A percentile compares a stretch with the other conserved stretches of the same genome.
Evolutionary conservation across 2,888 invertebrate genomes (phyloP).

Genomic region (Dione vanillae): DNA sequence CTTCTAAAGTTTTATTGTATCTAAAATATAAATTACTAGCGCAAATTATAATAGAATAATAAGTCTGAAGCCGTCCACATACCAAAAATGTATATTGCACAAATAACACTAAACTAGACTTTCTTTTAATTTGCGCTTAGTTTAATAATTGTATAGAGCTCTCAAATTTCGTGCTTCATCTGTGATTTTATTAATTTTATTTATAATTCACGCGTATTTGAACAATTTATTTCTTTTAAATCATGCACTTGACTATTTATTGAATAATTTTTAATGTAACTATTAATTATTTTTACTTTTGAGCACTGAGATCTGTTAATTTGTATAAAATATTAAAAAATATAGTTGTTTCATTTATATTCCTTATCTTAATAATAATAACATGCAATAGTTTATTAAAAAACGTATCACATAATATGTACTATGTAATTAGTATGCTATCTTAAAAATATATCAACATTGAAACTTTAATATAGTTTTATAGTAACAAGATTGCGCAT

Average conservation of each 20-base stretch:
- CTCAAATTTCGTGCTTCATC: slow-evolving; percentile 75
- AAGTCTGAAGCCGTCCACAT: slow-evolving; percentile 21
- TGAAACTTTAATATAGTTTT: too few species aligned
- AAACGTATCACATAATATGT: too few species aligned
- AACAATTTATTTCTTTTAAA: slow-evolving; percentile 69
- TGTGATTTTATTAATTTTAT: slow-evolving; percentile 76
- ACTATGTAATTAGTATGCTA: too few species aligned
- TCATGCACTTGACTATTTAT: slow-evolving; percentile 80
- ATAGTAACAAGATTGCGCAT: too few species aligned
- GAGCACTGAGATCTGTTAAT: slow-evolving; percentile 84
- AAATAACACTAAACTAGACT: slow-evolving; percentile 18
- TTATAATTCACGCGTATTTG: slow-evolving; percentile 69
- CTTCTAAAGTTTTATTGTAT: neutral
- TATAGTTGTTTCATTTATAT: slow-evolving; percentile 65
- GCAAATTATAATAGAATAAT: slow-evolving; percentile 15
- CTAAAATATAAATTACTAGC: slow-evolving; percentile 3
- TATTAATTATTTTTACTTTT: slow-evolving; percentile 68
- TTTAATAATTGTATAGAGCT: slow-evolving; percentile 58
- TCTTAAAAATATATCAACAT: too few species aligned
- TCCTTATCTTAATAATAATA: neutral
- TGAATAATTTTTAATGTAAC: slow-evolving; percentile 72
- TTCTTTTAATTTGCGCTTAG: slow-evolving; percentile 4
- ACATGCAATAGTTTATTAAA: neutral
- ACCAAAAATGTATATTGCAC: slow-evolving; percentile 21
- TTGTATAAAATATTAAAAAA: slow-evolving; percentile 72